Evolutionary conservation across 2,888 invertebrate genomes (phyloP).

Genomic region (Leptinotarsa haldemani): DNA sequence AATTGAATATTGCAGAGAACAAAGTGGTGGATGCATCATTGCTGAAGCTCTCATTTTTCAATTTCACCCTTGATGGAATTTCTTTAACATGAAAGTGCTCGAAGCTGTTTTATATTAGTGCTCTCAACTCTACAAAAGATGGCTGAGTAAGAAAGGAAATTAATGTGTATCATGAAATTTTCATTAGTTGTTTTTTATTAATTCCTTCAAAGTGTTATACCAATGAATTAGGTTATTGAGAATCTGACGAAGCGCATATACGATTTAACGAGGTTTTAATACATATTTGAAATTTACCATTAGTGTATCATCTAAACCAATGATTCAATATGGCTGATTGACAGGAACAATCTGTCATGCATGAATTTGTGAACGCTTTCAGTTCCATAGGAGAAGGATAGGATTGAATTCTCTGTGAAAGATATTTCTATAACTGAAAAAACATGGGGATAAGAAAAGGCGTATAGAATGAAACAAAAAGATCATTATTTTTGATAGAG

Average conservation of each 20-base stretch:
- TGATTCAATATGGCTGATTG: too few species aligned
- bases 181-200: not conserved
- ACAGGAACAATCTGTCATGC: too few species aligned
- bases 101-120: slow-evolving; percentile 7
- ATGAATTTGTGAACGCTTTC: too few species aligned
- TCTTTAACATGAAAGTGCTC: not conserved
- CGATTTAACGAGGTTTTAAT: not conserved
- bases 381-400: too few species aligned
- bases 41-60: not conserved
- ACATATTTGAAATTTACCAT: too few species aligned
- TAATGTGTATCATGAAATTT: slow-evolving; percentile 5
- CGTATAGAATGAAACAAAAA: too few species aligned
- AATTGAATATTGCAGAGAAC: not conserved
- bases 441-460: too few species aligned
- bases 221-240: not conserved
- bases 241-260: not conserved
- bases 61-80: slow-evolving; percentile 2
- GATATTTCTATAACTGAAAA: too few species aligned
- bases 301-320: too few species aligned
- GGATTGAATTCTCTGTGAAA: too few species aligned
- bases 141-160: slow-evolving; percentile 1
- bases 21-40: not conserved
- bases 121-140: not conserved
- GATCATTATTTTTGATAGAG: too few species aligned
- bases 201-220: not conserved